Evolutionary conservation across 2,113 vertebrate species (phyloP).

Genomic region (Misgurnus mizolepis): DNA sequence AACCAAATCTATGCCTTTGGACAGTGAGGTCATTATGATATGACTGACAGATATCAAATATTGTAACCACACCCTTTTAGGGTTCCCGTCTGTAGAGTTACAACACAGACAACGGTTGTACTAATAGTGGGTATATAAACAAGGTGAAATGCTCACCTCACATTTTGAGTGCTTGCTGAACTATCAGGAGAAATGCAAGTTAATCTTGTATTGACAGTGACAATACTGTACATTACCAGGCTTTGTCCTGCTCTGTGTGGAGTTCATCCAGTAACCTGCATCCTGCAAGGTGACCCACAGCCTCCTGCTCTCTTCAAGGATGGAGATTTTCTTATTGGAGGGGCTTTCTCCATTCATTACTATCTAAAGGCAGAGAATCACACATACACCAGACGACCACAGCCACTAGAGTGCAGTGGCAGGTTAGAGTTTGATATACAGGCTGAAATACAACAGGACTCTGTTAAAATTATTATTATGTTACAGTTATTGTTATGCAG

Average conservation of each 20-base stretch:
- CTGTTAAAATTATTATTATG: neutral
- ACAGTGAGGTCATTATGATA: neutral
- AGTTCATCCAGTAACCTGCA: conserved; percentile 50
- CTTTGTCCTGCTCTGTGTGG: conserved; percentile 31
- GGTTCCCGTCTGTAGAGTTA: neutral
- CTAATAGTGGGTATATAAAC: neutral
- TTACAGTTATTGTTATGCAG: neutral
- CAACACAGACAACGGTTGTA: neutral
- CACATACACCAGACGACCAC: conserved; percentile 64
- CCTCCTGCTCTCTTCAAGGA: conserved; percentile 61
- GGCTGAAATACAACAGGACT: neutral
- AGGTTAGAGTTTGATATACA: conserved; percentile 61
- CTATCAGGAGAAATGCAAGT: neutral
- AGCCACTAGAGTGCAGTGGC: conserved; percentile 61
- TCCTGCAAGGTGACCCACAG: conserved; percentile 52
- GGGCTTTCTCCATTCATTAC: conserved; percentile 67
- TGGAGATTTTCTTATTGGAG: conserved; percentile 70
- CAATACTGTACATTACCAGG: conserved; percentile 9
- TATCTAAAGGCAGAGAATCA: conserved; percentile 52
- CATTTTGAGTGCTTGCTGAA: neutral
- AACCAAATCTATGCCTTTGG: too few relatives aligned
- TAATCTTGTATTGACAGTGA: neutral
- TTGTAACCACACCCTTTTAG: conserved; percentile 3
- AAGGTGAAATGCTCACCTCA: neutral
- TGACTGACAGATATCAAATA: neutral